A percentile compares a stretch with the other conserved stretches of the same genome.
phyloP scores from a whole-genome alignment of 2,113 vertebrate species.

The Corythaixoides concolor region DNA sequence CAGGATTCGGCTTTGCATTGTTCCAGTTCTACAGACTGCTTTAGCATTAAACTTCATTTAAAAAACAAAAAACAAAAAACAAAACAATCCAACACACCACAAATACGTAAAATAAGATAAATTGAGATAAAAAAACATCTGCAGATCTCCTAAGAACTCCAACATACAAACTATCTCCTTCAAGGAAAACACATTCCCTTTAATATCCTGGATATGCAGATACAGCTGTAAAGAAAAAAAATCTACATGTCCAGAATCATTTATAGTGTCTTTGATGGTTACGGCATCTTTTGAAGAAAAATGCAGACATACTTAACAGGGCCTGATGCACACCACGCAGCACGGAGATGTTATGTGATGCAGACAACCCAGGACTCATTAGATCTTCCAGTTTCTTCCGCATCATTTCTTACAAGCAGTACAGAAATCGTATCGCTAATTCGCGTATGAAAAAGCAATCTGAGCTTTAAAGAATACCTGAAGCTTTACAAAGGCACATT shows the following conservation, averaged over 20 bases:
- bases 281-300: conserved; percentile 7
- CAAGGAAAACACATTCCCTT: conserved; percentile 23
- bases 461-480: conserved; percentile 2
- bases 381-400: neutral
- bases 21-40: neutral
- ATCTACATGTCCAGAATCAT: neutral
- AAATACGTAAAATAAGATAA: neutral
- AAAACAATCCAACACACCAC: neutral
- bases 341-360: neutral
- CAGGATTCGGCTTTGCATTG: neutral
- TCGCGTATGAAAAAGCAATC: neutral
- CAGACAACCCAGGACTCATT: conserved; percentile 20
- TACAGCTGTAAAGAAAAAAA: conserved; percentile 3
- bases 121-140: neutral
- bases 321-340: neutral
- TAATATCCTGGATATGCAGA: conserved; percentile 4
- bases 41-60: neutral
- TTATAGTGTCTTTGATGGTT: conserved; percentile 30
- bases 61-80: neutral
- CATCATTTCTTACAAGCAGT: neutral
- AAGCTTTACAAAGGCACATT: neutral
- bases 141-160: neutral
- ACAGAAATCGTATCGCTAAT: neutral
- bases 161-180: neutral
- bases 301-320: neutral